Evolutionary conservation across 1,140 invertebrate species (phyloP).

Genomic region (Leptestheria dahalacensis): DNA sequence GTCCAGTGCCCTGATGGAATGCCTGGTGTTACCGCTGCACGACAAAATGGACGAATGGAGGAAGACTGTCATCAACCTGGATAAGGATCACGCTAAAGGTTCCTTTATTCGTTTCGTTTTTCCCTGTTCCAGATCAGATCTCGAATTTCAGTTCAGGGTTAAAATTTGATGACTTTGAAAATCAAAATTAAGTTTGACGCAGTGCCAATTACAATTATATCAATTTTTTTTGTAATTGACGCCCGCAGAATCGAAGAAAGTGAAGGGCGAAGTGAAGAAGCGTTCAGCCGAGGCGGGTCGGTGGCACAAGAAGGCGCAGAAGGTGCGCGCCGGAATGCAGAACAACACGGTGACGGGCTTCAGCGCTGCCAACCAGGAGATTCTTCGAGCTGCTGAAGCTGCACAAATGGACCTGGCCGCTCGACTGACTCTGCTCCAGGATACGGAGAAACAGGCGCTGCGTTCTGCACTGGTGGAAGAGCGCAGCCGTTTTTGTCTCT

Average conservation of each 20-base stretch:
- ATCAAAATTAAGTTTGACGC: too few species aligned
- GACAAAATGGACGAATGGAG: constrained; percentile 84
- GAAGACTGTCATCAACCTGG: constrained; percentile 59
- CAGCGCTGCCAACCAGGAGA: constrained; percentile 50
- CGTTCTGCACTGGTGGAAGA: constrained; percentile 84
- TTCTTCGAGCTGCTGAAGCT: constrained; percentile 51
- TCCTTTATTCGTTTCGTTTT: not conserved
- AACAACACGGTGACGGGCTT: constrained; percentile 34
- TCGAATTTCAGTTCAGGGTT: too few species aligned
- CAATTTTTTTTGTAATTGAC: not conserved
- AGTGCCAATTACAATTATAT: not conserved
- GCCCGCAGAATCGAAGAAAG: constrained; percentile 67
- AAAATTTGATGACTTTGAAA: too few species aligned
- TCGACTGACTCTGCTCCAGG: constrained; percentile 68
- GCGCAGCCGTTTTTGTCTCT: constrained; percentile 73
- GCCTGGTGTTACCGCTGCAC: constrained; percentile 64
- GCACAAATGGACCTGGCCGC: constrained; percentile 66
- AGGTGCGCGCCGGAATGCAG: constrained; percentile 28
- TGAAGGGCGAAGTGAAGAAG: constrained; percentile 71
- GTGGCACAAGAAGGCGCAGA: constrained; percentile 68
- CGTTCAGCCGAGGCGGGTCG: constrained; percentile 69
- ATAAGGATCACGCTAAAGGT: constrained; percentile 79
- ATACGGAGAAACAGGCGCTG: constrained; percentile 83
- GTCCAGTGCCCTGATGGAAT: constrained; percentile 31
- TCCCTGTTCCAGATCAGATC: too few species aligned